phyloP scores from a whole-genome alignment of 1,140 invertebrate species.

The Piezodorus guildinii region DNA sequence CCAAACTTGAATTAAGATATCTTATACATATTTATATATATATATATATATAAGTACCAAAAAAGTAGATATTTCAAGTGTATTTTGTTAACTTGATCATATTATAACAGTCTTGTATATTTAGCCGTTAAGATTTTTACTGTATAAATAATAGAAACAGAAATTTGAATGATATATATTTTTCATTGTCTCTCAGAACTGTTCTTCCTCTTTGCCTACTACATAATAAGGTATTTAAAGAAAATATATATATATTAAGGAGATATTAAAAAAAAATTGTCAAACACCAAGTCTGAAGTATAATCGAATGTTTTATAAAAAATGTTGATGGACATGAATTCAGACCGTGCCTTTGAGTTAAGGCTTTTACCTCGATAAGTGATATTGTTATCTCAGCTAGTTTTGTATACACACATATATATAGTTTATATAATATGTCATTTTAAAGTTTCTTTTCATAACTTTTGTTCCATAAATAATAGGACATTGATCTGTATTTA shows the following conservation, averaged over 20 bases:
- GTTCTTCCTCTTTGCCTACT: too few relatives aligned
- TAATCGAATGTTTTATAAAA: not conserved
- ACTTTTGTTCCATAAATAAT: conserved; percentile 10
- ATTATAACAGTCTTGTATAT: conserved; percentile 3
- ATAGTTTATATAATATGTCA: conserved; percentile 10
- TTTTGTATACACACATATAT: too few relatives aligned
- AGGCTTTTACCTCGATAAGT: not conserved
- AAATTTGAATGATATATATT: conserved; percentile 8
- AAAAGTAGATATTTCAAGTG: conserved; percentile 3
- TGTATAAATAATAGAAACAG: not conserved
- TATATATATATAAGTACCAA: not conserved
- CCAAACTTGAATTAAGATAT: not conserved
- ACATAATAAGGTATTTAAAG: not conserved
- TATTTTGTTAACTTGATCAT: conserved; percentile 4
- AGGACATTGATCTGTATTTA: conserved; percentile 9
- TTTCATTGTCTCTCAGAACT: conserved; percentile 2
- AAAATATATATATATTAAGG: too few relatives aligned
- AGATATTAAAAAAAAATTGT: not conserved
- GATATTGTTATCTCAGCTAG: not conserved
- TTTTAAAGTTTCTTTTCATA: not conserved
- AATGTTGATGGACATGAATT: not conserved
- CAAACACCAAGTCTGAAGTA: conserved; percentile 12
- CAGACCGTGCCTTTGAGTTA: conserved; percentile 9
- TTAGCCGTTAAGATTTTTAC: not conserved
- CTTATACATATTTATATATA: not conserved